phyloP scores from a whole-genome alignment of 2,113 vertebrate species.

The Lepus europaeus region DNA sequence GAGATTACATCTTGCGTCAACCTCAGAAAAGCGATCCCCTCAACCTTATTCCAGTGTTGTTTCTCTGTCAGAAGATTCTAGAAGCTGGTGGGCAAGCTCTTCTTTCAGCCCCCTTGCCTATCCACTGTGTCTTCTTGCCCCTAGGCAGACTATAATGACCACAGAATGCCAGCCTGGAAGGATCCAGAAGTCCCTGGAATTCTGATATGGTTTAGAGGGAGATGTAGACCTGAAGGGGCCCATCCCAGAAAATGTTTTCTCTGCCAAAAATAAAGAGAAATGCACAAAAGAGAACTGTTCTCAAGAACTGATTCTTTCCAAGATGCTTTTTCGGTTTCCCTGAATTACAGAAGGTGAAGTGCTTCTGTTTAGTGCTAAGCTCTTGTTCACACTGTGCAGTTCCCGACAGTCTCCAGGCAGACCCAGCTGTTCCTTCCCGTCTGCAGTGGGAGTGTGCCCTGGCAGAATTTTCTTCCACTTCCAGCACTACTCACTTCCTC shows the following conservation, averaged over 20 bases:
- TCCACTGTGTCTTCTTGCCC: neutral
- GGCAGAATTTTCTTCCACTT: neutral
- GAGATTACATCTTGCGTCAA: neutral
- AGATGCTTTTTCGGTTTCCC: neutral
- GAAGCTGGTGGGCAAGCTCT: neutral
- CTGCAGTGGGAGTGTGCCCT: neutral
- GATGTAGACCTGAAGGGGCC: neutral
- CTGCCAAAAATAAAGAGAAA: neutral
- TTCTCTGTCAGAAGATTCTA: neutral
- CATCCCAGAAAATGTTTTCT: neutral
- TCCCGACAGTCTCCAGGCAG: neutral
- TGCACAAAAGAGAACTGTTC: slow-evolving; percentile 68
- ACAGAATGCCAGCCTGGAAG: neutral
- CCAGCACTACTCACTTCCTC: neutral
- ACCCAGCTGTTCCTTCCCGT: neutral
- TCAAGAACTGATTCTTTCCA: slow-evolving; percentile 51
- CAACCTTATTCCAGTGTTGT: neutral
- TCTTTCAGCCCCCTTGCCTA: neutral
- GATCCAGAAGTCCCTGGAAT: slow-evolving; percentile 39
- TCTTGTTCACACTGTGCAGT: neutral
- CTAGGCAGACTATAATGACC: slow-evolving; percentile 23
- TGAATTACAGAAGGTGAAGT: slow-evolving; percentile 42
- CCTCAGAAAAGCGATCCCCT: neutral
- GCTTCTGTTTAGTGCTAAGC: neutral
- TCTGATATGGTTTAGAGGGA: neutral